Percentiles rank a stretch among this genome's conserved stretches.
These are phyloP conservation scores for Magallana gigas DNA, from an alignment of 1,140 invertebrate species.

Conservation along the genomic window DNA sequence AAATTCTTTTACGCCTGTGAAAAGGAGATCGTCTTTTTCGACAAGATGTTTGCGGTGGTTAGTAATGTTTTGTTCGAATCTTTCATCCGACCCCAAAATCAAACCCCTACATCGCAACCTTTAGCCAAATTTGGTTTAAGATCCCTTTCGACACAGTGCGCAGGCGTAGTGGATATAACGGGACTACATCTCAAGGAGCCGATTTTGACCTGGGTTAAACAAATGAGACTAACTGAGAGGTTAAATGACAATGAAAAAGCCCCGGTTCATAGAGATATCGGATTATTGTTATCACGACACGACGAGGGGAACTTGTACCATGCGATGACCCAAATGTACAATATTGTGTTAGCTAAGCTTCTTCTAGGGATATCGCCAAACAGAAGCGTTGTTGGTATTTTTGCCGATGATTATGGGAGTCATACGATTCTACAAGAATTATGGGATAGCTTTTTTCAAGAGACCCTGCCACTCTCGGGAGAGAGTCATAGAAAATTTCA, in stretches of 20 bases:
- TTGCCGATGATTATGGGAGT: conserved; percentile 70
- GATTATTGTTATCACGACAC: conserved; percentile 69
- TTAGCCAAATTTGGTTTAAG: background rate
- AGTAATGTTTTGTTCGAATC: background rate
- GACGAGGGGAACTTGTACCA: conserved; percentile 78
- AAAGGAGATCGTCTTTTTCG: background rate
- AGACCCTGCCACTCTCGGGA: conserved; percentile 47
- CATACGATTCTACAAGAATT: conserved; percentile 67
- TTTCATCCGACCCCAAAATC: background rate
- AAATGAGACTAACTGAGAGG: background rate
- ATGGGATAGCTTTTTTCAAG: conserved; percentile 70
- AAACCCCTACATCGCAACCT: too few relatives aligned
- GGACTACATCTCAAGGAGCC: background rate
- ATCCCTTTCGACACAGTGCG: background rate
- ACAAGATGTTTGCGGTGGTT: background rate
- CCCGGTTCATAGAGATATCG: conserved; percentile 20
- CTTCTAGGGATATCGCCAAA: conserved; percentile 58
- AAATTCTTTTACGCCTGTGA: background rate
- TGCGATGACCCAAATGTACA: conserved; percentile 77
- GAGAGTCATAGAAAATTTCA: conserved; percentile 47
- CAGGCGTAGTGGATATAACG: background rate
- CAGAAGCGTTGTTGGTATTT: conserved; percentile 62
- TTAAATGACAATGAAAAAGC: background rate
- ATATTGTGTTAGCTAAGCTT: conserved; percentile 74
- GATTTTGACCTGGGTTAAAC: background rate